Base-by-base conservation (phyloP, 2,113 vertebrate species). In the Natator depressus region DNA sequence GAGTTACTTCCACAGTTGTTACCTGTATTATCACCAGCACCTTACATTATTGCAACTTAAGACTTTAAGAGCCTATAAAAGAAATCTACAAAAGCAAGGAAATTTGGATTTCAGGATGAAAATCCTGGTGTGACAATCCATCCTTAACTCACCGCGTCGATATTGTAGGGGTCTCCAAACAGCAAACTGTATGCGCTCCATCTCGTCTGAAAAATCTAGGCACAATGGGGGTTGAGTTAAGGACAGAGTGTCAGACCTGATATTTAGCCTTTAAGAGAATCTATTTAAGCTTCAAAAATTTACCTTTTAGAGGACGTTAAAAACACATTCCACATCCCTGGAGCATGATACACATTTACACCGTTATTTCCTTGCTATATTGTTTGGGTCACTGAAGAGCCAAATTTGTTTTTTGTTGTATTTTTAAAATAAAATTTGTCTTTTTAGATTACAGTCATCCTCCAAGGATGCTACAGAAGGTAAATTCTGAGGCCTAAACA, bases 121-220 rank as follows among this genome's bases (percentile, higher is more conserved):
- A 90, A 84, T 51, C 82, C 92, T 89, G 92, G 93, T 89, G 95
- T 93, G 95, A 91, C 97, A 96, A 79, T 82, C 93, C 95, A 91
- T 53, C 91, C 96, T 96, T 92, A 90, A 95, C 98, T 98, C 97
- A 98, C 98, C 98, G 97, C 10, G 97, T 98, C 93, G 97, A 97
- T 96, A 98, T 97, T 85, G 97, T 94, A 69, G 98, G 97, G 93
- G 57, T 97, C 97, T 98, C 98, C 98, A 98, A 94, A 95, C 97
- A 96, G 98, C 98, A 98, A n/a, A 98, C 97, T 12, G 97, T 90
- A 81, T 97, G 98, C 35, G 97, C 97, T 98, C 97, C 97, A 98
- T 98, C 97, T 94, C 97, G 80, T 81, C 97, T 95, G 97, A 98
- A 98, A 59, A 97, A 98, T 91, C 97, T 97, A 96, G 72, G 95